Conservation (phyloP, 2,113 vertebrate genomes). For the Gopherus flavomarginatus region DNA sequence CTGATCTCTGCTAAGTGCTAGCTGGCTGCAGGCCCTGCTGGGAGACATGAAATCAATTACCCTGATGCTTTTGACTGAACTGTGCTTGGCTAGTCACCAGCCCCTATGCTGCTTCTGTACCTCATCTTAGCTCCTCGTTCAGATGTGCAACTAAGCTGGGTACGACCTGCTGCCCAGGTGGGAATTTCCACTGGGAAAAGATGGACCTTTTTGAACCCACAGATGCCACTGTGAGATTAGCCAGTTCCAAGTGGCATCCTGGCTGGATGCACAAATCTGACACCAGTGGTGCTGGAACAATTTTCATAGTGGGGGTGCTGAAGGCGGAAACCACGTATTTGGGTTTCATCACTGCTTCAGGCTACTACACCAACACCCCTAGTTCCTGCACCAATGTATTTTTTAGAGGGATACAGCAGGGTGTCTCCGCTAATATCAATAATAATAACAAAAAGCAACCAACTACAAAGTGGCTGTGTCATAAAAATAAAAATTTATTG, state of each 20-base stretch:
- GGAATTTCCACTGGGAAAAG: neutral
- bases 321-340: too few species aligned
- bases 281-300: too few species aligned
- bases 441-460: slow-evolving; percentile 19
- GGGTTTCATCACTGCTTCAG: too few species aligned
- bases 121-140: fast-evolving
- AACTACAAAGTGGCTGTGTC: neutral
- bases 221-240: neutral
- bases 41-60: slow-evolving; percentile 34
- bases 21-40: slow-evolving; percentile 32
- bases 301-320: too few species aligned
- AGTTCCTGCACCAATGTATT: neutral
- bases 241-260: neutral
- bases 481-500: slow-evolving; percentile 17
- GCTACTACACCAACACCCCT: too few species aligned
- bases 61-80: neutral
- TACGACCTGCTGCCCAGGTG: neutral
- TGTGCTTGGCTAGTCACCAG: neutral
- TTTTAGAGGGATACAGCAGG: neutral
- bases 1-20: neutral
- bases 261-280: neutral
- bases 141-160: neutral
- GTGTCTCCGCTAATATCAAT: slow-evolving; percentile 2
- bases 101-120: fast-evolving
- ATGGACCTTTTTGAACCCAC: neutral